Base-by-base conservation (phyloP, 1,140 invertebrate genomes). In the Caerostris darwini region DNA sequence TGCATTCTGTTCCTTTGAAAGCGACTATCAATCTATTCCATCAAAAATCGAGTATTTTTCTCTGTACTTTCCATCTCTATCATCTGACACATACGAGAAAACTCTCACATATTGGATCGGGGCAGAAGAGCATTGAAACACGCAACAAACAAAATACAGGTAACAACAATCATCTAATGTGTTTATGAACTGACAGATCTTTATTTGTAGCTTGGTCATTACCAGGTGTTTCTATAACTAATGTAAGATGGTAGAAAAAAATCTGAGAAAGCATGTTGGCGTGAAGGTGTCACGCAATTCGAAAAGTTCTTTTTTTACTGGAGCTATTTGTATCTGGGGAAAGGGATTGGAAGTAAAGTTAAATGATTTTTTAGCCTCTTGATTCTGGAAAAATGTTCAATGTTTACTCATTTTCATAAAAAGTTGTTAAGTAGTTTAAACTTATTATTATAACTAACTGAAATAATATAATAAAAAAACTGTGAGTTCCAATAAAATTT, bases 161-260 rank as follows among this genome's bases (percentile, higher is more conserved):
- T 34, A 77, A 77, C 71, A 77, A 77, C 71, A 77, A 83, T 17
- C 54, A 58, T 56, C 82, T 8, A 57, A 83, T 57, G 82, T 83
- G 82, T 83, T 83, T 83, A 83, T 83, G 82, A n/a, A 83, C 82
- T 83, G 82, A 58, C 82, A 83, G 82, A 58, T 58, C 82, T 57
- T 83, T 54, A n/a, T 83, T 83, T 83, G 82, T 19, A 19, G 17
- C 56, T 83, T 83, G 82, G 82, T 12, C 82, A 83, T 83, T 83
- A 83, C 82, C 82, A 83, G 82, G 82, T 83, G 82, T 83, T 83
- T 6, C 82, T 57, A 58, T 58, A 83, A 83, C 82, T 58, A 83
- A 83, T 57, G 82, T 58, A 57, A 83, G 82, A 57, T n/a, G 12
- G 7, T 56, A 57, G 56, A 83, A 83, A 83, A 34, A 83, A 56